phyloP scores from a whole-genome alignment of 64 coral and sea anemone genomes.

The Montipora cactus region DNA sequence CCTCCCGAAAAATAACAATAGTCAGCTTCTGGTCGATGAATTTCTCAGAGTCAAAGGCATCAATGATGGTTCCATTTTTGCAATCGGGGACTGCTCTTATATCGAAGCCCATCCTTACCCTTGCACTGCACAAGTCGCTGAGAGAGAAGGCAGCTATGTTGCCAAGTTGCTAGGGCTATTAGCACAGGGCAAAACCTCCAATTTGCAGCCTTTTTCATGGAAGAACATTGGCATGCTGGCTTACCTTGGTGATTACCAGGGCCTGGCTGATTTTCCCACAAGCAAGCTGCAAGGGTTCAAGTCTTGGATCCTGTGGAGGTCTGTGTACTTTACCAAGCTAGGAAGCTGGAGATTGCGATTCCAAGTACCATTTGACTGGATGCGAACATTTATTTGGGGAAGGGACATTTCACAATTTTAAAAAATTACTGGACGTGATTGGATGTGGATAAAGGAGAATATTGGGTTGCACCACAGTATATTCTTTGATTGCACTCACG shows the following conservation, averaged over 20 bases:
- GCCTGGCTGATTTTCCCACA: slow-evolving; percentile 94
- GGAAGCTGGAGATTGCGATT: slow-evolving; percentile 93
- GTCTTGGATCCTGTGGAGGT: slow-evolving; percentile 97
- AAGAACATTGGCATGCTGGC: slow-evolving; percentile 94
- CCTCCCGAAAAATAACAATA: slow-evolving; percentile 83
- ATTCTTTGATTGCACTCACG: too few species aligned
- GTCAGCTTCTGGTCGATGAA: slow-evolving; percentile 87
- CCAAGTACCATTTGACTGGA: slow-evolving; percentile 98
- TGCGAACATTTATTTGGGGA: slow-evolving; percentile 96
- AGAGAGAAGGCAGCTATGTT: slow-evolving; percentile 86
- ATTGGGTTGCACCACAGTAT: too few species aligned
- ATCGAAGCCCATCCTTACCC: slow-evolving; percentile 83
- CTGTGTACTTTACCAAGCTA: slow-evolving; percentile 94
- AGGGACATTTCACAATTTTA: slow-evolving; percentile 96
- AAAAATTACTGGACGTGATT: background rate
- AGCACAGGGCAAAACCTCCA: slow-evolving; percentile 14
- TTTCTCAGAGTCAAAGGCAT: slow-evolving; percentile 82
- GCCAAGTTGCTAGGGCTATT: slow-evolving; percentile 76
- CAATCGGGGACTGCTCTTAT: slow-evolving; percentile 89
- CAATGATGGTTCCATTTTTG: slow-evolving; percentile 82
- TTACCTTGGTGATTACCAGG: slow-evolving; percentile 94
- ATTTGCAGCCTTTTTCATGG: slow-evolving; percentile 92
- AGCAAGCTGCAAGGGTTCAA: slow-evolving; percentile 95
- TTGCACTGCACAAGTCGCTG: slow-evolving; percentile 96
- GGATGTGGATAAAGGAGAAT: background rate